Evolutionary conservation across 2,113 vertebrate species (phyloP).

Genomic region (Speoplatyrhinus poulsoni): DNA sequence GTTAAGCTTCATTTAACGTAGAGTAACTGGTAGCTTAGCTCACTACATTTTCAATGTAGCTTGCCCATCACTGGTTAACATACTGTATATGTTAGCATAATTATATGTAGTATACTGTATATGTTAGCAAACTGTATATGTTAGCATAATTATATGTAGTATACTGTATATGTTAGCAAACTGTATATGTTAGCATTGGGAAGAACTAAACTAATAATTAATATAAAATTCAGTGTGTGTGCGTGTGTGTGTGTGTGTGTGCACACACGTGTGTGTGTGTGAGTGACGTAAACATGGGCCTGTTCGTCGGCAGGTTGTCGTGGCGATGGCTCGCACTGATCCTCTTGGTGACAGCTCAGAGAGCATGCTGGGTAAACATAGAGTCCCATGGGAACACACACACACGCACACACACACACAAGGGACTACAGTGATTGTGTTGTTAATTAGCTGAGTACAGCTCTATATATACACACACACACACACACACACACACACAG

Average conservation of each 20-base stretch:
- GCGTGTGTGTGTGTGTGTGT: conserved; percentile 2
- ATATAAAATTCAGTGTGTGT: conserved; percentile 67
- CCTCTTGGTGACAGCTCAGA: conserved; percentile 55
- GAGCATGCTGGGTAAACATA: conserved; percentile 72
- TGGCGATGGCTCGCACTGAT: conserved; percentile 34
- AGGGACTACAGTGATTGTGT: conserved; percentile 27
- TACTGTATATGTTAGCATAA: too few relatives aligned
- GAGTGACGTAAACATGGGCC: not conserved
- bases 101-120: too few relatives aligned
- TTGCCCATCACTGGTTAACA: too few relatives aligned
- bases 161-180: too few relatives aligned
- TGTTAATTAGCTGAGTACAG: conserved; percentile 3
- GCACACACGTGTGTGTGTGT: conserved; percentile 1
- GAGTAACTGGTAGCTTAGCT: too few relatives aligned
- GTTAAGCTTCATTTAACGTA: too few relatives aligned
- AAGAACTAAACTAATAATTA: too few relatives aligned
- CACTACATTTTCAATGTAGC: too few relatives aligned
- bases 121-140: too few relatives aligned
- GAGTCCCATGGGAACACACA: conserved; percentile 54
- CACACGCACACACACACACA: conserved; percentile 19
- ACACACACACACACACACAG: conserved; percentile 22
- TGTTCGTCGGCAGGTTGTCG: conserved; percentile 35
- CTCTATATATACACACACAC: conserved; percentile 20
- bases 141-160: too few relatives aligned
- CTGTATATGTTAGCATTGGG: too few relatives aligned